phyloP scores from a whole-genome alignment of 2,888 invertebrate species.

The Parelbella ahira region DNA sequence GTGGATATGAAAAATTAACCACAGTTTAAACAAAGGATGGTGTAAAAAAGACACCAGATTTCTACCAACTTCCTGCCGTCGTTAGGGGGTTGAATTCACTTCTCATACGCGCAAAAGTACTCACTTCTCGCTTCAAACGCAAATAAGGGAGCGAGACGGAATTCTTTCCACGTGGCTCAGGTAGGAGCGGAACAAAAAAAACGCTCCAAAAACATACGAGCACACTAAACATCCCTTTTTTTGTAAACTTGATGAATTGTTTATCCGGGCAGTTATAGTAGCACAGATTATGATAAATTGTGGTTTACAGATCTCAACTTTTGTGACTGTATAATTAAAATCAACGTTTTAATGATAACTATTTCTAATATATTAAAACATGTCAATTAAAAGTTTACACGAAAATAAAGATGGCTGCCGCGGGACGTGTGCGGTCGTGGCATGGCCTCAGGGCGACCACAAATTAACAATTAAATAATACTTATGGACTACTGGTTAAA shows the following conservation, averaged over 20 bases:
- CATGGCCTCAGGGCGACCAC: conserved; percentile 55
- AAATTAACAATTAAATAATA: conserved; percentile 75
- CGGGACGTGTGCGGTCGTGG: conserved; percentile 40
- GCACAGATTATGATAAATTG: conserved; percentile 54
- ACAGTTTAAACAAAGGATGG: conserved; percentile 62
- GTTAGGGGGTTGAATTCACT: conserved; percentile 50
- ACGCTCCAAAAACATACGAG: conserved; percentile 57
- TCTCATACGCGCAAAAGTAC: conserved; percentile 53
- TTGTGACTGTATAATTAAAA: conserved; percentile 13
- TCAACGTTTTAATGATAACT: too few species aligned
- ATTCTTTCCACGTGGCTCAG: conserved; percentile 69
- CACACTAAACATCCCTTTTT: conserved; percentile 77
- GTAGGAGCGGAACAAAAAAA: conserved; percentile 74
- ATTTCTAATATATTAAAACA: conserved; percentile 15
- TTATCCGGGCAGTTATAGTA: conserved; percentile 66
- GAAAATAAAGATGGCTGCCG: conserved; percentile 29
- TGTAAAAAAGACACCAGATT: conserved; percentile 75
- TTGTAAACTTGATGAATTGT: conserved; percentile 56
- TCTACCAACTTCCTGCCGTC: conserved; percentile 71
- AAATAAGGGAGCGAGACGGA: conserved; percentile 43
- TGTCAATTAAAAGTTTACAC: conserved; percentile 36
- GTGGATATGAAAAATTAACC: conserved; percentile 58
- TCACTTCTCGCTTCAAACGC: conserved; percentile 43
- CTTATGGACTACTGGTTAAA: conserved; percentile 75
- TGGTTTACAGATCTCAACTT: conserved; percentile 47